phyloP scores from a whole-genome alignment of 2,113 vertebrate species.

The Condylura cristata region DNA sequence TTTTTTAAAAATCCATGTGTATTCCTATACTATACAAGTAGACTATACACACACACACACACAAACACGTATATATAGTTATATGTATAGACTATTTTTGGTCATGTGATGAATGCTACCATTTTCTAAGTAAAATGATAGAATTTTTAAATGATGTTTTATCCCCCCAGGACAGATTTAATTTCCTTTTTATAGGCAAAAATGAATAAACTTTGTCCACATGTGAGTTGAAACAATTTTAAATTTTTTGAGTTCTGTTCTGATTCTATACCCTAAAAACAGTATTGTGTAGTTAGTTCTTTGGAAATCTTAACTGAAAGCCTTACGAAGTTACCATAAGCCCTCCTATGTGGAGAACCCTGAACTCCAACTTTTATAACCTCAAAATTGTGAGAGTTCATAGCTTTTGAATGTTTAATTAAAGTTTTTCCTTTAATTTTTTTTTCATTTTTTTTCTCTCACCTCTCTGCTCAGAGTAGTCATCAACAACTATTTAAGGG shows the following conservation, averaged over 20 bases:
- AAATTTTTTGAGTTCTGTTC: neutral
- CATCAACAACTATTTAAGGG: neutral
- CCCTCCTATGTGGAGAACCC: neutral
- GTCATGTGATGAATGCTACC: neutral
- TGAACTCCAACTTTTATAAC: neutral
- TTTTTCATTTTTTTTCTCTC: neutral
- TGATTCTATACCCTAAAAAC: neutral
- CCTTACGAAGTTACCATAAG: neutral
- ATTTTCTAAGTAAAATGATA: neutral
- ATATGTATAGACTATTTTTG: too few species aligned
- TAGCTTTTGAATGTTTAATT: neutral
- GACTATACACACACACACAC: too few species aligned
- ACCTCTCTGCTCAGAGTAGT: neutral
- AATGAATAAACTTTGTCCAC: neutral
- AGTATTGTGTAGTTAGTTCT: neutral
- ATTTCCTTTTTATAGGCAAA: neutral
- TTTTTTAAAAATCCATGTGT: neutral
- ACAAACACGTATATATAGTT: too few species aligned
- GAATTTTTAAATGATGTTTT: neutral
- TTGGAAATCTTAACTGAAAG: neutral
- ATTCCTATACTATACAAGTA: neutral
- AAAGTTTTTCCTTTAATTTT: neutral
- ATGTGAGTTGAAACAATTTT: neutral
- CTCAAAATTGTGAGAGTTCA: neutral
- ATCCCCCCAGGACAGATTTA: neutral